A percentile compares a stretch with the other conserved stretches of the same genome.
phyloP scores from a whole-genome alignment of 2,797 vertebrate genomes.

The Fratercula arctica region DNA sequence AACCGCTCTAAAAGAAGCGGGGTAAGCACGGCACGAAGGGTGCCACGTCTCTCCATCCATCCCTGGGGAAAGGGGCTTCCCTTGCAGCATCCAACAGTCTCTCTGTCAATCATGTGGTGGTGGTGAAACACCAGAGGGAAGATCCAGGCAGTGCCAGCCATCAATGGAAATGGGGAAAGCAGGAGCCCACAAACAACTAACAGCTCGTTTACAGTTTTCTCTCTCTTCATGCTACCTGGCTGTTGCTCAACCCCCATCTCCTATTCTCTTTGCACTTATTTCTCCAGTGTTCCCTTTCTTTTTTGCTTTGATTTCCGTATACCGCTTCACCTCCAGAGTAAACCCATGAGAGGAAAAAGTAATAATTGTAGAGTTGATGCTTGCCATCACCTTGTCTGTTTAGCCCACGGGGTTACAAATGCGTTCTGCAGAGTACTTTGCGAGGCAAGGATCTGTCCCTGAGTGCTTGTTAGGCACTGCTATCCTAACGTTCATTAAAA shows the following conservation, averaged over 20 bases:
- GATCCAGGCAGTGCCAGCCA: not conserved
- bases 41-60: not conserved
- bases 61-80: not conserved
- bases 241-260: not conserved
- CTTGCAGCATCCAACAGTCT: not conserved
- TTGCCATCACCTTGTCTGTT: not conserved
- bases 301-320: not conserved
- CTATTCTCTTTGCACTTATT: not conserved
- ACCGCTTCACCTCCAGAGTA: not conserved
- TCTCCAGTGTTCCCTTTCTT: not conserved
- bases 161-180: not conserved
- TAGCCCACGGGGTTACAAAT: not conserved
- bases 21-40: not conserved
- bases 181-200: not conserved
- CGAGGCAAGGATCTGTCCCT: not conserved
- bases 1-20: fast-evolving
- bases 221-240: not conserved
- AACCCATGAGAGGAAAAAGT: not conserved
- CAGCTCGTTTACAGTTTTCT: not conserved
- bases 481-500: not conserved
- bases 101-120: not conserved
- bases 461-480: not conserved
- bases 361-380: not conserved
- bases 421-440: not conserved
- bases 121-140: not conserved